Base-by-base conservation (phyloP, 2,113 vertebrate species). In the Burhinus oedicnemus region DNA sequence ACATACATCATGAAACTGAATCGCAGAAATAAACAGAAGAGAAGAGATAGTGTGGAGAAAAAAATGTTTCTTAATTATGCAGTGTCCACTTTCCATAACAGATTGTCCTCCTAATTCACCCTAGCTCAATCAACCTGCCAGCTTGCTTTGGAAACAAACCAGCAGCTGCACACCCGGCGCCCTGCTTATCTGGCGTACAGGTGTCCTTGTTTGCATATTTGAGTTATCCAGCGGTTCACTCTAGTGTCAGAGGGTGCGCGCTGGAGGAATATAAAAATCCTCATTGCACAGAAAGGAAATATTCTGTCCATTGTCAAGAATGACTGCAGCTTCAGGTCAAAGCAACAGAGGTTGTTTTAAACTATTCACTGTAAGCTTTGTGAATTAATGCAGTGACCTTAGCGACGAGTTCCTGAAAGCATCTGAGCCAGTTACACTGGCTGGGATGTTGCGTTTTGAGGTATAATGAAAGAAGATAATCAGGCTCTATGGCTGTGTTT, bases 111-210 rank as follows among this genome's bases (percentile, higher is more conserved):
- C 83, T 84, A 91, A 93, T 84, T 95, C 83, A 68, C 61, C 72
- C 47, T 19, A 40, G 40, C n/a, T 96, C 90, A 91, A 88, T 85
- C 95, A 95, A 86, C 20, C 42, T 93, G 93, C 47, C 94, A 95
- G 4, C 26, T 76, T 79, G 30, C 65, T 86, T 83, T 78, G 87
- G 70, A 94, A 97, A 85, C 30, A 93, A 87, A 82, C 42, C 58
- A 91, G 89, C 87, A 95, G 86, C 83, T 92, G 80, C 52, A 82
- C 40, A 60, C 26, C 34, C 86, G 80, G 45, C 77, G 36, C 18
- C 58, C 36, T 91, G 77, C 78, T 95, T 70, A 93, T 91, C 91
- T 77, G 42, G 57, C 1, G 1, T 74, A 83, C 81, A 89, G 84
- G 93, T 94, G 81, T 64, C 66, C 49, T 60, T 87, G 62, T 84